A percentile compares a stretch with the other conserved stretches of the same genome.
Conservation (phyloP, 1,140 invertebrate genomes). For the Apocrypta bakeri region DNA sequence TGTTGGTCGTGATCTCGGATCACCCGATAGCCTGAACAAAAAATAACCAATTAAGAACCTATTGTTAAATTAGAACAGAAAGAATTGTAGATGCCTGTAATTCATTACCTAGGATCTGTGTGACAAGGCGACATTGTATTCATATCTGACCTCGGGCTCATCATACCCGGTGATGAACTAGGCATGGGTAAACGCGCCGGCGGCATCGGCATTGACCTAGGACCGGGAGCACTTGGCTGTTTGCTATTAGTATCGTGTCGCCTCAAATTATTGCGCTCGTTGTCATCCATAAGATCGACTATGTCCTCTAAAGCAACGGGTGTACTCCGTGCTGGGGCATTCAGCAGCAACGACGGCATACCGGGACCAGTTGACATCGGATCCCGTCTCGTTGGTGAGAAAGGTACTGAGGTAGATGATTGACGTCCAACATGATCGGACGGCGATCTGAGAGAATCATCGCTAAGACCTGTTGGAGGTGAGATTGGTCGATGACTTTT, state of each 20-base stretch:
- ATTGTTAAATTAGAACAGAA: too few species aligned
- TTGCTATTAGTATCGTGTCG: background rate
- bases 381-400: constrained; percentile 4
- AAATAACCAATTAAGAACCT: too few species aligned
- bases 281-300: constrained; percentile 36
- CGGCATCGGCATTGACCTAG: background rate
- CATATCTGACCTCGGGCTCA: constrained; percentile 40
- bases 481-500: background rate
- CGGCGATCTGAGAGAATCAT: constrained; percentile 55
- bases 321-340: constrained; percentile 12
- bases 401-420: background rate
- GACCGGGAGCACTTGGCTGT: background rate
- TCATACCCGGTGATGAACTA: constrained; percentile 15
- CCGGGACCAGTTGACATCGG: background rate
- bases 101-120: constrained; percentile 23
- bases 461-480: constrained; percentile 50
- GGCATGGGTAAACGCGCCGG: background rate
- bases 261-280: constrained; percentile 12
- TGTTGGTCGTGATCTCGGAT: constrained; percentile 14
- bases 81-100: too few species aligned
- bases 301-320: constrained; percentile 45
- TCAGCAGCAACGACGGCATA: constrained; percentile 39
- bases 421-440: constrained; percentile 44
- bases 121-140: constrained; percentile 23
- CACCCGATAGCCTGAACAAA: constrained; percentile 24